Evolutionary conservation across 1,140 invertebrate genomes (phyloP).

Genomic region (Papilio helenus): DNA sequence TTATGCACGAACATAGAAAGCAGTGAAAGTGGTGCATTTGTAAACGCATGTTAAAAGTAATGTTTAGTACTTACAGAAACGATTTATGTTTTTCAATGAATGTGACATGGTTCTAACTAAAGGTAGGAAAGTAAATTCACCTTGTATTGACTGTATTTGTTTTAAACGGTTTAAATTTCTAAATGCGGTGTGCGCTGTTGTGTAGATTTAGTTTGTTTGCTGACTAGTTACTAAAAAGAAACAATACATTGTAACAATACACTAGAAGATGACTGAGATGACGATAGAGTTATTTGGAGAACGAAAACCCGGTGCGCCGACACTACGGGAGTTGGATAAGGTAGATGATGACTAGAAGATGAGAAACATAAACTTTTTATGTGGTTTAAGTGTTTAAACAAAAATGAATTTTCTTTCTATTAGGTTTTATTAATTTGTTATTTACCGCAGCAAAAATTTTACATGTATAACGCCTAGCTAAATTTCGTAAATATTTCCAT

Average conservation of each 20-base stretch:
- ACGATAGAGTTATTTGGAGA: too few species aligned
- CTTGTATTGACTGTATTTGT: neutral
- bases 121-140: neutral
- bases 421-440: too few species aligned
- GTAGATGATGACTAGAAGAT: too few species aligned
- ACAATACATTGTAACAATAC: too few species aligned
- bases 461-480: too few species aligned
- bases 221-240: neutral
- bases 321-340: too few species aligned
- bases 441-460: too few species aligned
- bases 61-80: neutral
- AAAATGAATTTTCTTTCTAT: neutral
- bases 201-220: neutral
- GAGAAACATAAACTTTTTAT: too few species aligned
- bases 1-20: slow-evolving; percentile 34
- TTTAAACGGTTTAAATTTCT: neutral
- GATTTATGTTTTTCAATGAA: neutral
- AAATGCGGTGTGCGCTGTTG: neutral
- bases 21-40: slow-evolving; percentile 34
- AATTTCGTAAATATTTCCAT: too few species aligned
- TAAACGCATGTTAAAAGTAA: slow-evolving; percentile 20
- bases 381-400: neutral
- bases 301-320: too few species aligned
- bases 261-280: too few species aligned
- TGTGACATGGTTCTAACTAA: neutral